Evolutionary conservation across 1,140 invertebrate species (phyloP), one percentile per base, ranked within the genome.

Genomic region (Bombyx mandarina): DNA sequence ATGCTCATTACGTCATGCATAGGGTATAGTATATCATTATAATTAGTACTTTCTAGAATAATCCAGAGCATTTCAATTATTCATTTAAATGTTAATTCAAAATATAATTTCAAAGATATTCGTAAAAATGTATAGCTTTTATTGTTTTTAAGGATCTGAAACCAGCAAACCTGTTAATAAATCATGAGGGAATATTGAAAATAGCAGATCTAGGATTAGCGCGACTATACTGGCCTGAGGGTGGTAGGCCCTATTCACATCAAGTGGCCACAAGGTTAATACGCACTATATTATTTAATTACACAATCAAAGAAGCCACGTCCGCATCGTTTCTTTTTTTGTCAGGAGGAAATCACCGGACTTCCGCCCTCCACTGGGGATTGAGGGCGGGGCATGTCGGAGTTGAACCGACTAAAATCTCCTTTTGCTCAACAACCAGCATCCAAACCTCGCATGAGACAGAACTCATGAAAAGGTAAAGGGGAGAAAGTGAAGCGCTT

Each of bases 141-240:
- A 51, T 47, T 59, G 64, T 54, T 57, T 88, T 88, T 63, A 63
- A 96, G 92, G 98, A 99, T 89, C 89, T 99, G 52, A 99, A 99
- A 86, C 98, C 98, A 9, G 97, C 97, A 1, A 99, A 99, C 90
- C 88, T 99, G 12, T 86, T 99, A 3, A 97, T 99, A 52, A 94
- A 94, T 73, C 90, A 92, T 8, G 89, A 93, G 55, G 97, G 97
- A 12, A 90, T 94, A 52, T 88, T 99, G 49, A 99, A 96, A 88
- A 96, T 98, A 54, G 95, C 94, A 1, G 96, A 98, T 87, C 94
- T 98, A 84, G 97, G 98, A 51, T 89, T 99, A 57, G 97, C 97
- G 1, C 90, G 99, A 70, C 89, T 97, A 8, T 93, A 93, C 79
- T 93, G 92, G 88, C 90, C 90, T 26, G 89, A 91, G 46, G 84